Conservation (phyloP, 2,113 vertebrate species). For the Canis aureus region DNA sequence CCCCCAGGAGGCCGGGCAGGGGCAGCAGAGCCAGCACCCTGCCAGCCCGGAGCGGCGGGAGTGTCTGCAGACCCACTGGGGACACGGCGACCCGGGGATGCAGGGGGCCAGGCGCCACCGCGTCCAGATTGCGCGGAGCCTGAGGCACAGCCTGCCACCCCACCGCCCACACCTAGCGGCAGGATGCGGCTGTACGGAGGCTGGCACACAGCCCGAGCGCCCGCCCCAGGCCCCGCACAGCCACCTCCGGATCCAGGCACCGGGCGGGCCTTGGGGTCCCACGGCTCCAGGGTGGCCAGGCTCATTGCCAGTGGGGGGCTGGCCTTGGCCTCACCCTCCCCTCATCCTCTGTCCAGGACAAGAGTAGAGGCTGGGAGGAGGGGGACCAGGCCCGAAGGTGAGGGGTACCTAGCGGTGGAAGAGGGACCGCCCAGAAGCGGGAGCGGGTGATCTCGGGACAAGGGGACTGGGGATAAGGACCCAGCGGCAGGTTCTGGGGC, state of each 20-base stretch:
- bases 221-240: too few species aligned
- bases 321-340: neutral
- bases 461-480: neutral
- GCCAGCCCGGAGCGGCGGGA: too few species aligned
- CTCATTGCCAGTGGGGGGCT: neutral
- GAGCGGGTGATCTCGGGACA: neutral
- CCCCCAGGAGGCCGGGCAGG: neutral
- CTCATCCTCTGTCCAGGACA: neutral
- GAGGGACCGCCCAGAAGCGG: accelerated
- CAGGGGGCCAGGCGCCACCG: neutral
- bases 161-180: too few species aligned
- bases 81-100: neutral
- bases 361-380: neutral
- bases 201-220: too few species aligned
- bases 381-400: neutral
- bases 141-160: neutral
- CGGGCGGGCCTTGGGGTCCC: neutral
- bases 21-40: too few species aligned
- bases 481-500: neutral
- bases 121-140: neutral
- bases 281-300: too few species aligned
- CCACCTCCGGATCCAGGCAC: neutral
- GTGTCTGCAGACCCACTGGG: neutral
- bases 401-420: neutral
- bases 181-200: neutral